These are phyloP conservation scores for Rhagoletis zephyria DNA, from an alignment of 1,140 invertebrate species.

Conservation along the genomic window DNA sequence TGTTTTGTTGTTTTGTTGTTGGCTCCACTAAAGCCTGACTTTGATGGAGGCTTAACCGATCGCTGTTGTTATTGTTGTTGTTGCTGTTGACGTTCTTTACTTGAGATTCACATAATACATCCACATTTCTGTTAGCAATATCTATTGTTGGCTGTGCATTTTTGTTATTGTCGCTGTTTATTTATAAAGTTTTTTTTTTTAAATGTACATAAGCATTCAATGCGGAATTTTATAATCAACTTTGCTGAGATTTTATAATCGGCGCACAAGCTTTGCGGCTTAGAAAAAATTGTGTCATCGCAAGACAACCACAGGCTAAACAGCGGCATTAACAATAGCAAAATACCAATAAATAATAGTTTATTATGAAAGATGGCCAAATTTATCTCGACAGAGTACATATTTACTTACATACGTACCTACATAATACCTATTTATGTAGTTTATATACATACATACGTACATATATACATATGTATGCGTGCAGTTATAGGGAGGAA, in stretches of 20 bases:
- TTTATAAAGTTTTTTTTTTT: conserved; percentile 22
- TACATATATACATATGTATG: too few relatives aligned
- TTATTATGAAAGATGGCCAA: background rate
- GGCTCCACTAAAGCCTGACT: background rate
- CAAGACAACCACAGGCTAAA: background rate
- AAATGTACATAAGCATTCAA: conserved; percentile 16
- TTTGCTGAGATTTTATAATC: conserved; percentile 49
- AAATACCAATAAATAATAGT: background rate
- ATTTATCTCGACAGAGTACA: background rate
- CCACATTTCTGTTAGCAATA: background rate
- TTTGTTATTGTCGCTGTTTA: background rate
- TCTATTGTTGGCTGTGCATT: background rate
- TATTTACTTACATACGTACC: background rate
- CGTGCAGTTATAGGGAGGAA: too few relatives aligned
- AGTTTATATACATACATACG: background rate
- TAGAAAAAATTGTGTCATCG: background rate
- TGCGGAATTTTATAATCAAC: conserved; percentile 39
- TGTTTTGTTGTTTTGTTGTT: conserved; percentile 34
- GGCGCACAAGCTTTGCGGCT: background rate
- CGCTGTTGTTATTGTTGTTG: conserved; percentile 13
- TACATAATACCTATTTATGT: background rate
- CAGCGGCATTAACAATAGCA: background rate
- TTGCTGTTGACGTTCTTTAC: conserved; percentile 38
- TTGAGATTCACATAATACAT: conserved; percentile 34
- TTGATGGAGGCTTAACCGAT: background rate